Conservation (phyloP, 2,888 invertebrate species). For the Rhogogaster chlorosoma region DNA sequence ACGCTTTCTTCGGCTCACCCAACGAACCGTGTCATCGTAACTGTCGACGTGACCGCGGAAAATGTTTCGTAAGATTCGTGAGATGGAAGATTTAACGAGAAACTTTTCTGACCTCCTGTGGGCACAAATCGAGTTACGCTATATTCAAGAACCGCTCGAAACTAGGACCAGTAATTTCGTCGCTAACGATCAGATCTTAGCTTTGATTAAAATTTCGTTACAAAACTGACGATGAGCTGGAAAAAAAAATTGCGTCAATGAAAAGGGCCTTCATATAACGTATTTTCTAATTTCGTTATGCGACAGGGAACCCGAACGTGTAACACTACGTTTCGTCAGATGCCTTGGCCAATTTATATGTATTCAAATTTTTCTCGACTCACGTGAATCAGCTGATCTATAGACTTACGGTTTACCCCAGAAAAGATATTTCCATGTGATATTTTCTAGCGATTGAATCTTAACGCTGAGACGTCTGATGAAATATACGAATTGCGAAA, state of each 20-base stretch:
- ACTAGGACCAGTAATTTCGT: neutral
- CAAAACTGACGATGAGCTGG: neutral
- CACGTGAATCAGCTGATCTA: neutral
- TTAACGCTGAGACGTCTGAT: neutral
- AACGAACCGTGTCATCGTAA: conserved; percentile 16
- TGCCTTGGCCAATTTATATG: neutral
- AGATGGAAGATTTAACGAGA: neutral
- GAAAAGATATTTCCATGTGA: neutral
- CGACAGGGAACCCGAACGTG: neutral
- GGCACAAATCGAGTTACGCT: neutral
- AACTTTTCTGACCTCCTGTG: neutral
- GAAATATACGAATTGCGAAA: neutral
- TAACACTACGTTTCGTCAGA: neutral
- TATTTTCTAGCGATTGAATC: no score
- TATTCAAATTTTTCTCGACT: neutral
- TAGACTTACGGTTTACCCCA: neutral
- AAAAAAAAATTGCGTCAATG: neutral
- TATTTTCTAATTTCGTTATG: neutral
- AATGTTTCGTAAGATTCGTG: neutral
- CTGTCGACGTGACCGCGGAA: neutral
- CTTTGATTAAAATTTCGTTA: neutral
- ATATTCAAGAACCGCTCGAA: neutral
- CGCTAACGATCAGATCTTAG: neutral
- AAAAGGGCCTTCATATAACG: neutral
- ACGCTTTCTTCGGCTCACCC: conserved; percentile 14